Percentiles rank a stretch among this genome's conserved stretches.
These are phyloP conservation scores for Euleptes europaea DNA, from an alignment of 2,113 vertebrate genomes.

Conservation along the genomic window DNA sequence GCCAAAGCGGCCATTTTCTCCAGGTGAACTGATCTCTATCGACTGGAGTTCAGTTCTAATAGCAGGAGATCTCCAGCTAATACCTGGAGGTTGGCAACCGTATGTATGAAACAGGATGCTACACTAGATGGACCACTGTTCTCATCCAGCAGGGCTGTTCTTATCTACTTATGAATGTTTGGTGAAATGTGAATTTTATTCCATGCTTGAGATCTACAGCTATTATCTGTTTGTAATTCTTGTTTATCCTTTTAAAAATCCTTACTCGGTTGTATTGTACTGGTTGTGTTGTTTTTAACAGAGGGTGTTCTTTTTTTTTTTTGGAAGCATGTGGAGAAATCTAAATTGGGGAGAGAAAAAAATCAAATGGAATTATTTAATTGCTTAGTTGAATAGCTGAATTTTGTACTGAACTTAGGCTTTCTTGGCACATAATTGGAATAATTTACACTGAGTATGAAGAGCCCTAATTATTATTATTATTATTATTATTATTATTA, in stretches of 20 bases:
- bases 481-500: too few species aligned
- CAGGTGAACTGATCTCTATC: too few species aligned
- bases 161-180: too few species aligned
- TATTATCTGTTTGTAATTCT: neutral
- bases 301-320: neutral
- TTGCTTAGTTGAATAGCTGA: neutral
- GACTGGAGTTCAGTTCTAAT: too few species aligned
- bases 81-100: too few species aligned
- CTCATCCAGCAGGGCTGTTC: too few species aligned
- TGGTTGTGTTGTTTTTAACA: neutral
- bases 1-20: too few species aligned
- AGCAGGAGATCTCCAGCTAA: too few species aligned
- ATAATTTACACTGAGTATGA: neutral
- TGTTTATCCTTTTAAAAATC: neutral
- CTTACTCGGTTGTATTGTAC: neutral
- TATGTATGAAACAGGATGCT: too few species aligned
- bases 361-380: neutral
- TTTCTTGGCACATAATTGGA: slow-evolving; percentile 1
- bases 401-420: neutral
- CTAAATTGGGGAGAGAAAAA: neutral
- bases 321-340: neutral
- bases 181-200: neutral
- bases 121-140: too few species aligned
- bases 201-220: neutral
- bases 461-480: neutral